Evolutionary conservation across 1,140 invertebrate genomes (phyloP), one percentile per base, ranked within the genome.

Genomic region (Octopus sinensis): DNA sequence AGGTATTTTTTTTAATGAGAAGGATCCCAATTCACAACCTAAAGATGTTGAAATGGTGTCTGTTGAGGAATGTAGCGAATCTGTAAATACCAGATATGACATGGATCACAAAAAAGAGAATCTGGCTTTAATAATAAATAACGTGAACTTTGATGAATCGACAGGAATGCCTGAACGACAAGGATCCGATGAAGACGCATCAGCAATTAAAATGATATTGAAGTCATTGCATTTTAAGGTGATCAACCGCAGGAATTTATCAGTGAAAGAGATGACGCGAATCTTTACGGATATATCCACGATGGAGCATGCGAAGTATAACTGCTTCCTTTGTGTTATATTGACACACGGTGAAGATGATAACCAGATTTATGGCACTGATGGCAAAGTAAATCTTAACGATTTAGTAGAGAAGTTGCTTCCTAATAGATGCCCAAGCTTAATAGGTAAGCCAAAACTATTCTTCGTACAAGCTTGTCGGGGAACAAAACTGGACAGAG

Each of bases 391-490:
- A 4, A 73, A 83, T 10, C 82, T 89, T 53, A 83, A 85, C 77
- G 83, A 86, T 23, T 85, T 89, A 53, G 90, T 88, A 6, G 82
- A 84, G 52, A 85, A 81, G 13, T 88, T 88, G 30, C 88, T 86
- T 52, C 81, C 87, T 12, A 80, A 84, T 52, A 80, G 80, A 10
- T 90, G 88, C 82, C 86, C 84, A 7, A 80, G 79, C 7, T 81
- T 91, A 53, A 79, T 78, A 13, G 86, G 85, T 23, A 91, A 90
- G 83, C 90, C 90, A 51, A 91, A 91, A 81, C 85, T 91, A 5
- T 91, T 90, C 80, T 87, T 91, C 73, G 84, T 91, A 43, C 89
- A 91, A 83, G 88, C 89, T 23, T 91, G 91, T 84, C 89, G 90
- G 43, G 91, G 91, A 7, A 75, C 30, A 9, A 76, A 81, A 76